Conservation (phyloP, 2,888 invertebrate species). For the Nemurella pictetii region DNA sequence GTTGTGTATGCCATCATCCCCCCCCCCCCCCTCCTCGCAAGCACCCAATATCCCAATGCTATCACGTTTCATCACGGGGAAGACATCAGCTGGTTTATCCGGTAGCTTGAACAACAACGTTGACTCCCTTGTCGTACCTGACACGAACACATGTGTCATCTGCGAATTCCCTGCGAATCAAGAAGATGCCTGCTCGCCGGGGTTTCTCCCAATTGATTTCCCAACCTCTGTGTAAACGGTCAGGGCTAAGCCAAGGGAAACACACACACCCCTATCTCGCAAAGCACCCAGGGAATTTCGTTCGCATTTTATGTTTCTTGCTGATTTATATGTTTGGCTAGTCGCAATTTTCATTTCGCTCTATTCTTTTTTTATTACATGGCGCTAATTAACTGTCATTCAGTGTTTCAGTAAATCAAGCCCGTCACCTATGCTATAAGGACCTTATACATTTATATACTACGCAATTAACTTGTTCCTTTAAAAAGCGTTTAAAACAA, state of each 20-base stretch:
- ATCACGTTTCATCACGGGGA: too few relatives aligned
- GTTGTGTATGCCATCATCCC: too few relatives aligned
- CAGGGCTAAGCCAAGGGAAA: neutral
- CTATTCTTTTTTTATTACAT: neutral
- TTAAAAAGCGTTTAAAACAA: neutral
- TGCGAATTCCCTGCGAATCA: neutral
- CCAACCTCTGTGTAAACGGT: neutral
- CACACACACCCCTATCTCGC: neutral
- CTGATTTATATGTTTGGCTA: neutral
- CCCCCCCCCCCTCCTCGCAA: too few relatives aligned
- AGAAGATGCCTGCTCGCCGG: neutral
- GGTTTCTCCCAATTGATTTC: neutral
- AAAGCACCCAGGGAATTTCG: neutral
- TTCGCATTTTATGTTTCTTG: neutral
- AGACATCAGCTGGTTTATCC: too few relatives aligned
- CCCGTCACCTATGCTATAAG: neutral
- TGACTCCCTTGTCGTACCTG: too few relatives aligned
- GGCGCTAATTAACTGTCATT: neutral
- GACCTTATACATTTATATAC: neutral
- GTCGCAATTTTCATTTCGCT: neutral
- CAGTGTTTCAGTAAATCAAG: neutral
- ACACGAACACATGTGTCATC: too few relatives aligned
- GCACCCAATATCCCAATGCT: too few relatives aligned
- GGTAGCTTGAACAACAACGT: too few relatives aligned
- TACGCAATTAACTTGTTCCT: neutral